A percentile compares a stretch with the other conserved stretches of the same genome.
phyloP scores from a whole-genome alignment of 2,113 vertebrate species.

The Heterocephalus glaber region DNA sequence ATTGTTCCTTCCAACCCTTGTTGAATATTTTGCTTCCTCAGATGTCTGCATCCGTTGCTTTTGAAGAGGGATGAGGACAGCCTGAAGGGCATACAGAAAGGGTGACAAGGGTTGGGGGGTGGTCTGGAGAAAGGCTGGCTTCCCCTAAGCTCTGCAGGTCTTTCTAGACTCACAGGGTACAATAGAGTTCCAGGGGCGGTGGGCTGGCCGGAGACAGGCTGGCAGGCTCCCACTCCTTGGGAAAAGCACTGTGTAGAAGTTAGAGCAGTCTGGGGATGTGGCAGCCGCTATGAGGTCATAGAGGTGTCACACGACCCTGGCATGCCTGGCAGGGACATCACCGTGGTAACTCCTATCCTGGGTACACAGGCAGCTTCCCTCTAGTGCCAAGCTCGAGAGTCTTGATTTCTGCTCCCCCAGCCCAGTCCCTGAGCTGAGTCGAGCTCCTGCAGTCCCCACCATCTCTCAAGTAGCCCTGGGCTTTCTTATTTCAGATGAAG shows the following conservation, averaged over 20 bases:
- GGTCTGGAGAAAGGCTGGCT: background rate
- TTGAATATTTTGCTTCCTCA: background rate
- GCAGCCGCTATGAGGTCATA: background rate
- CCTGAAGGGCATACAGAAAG: background rate
- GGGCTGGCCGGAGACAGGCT: background rate
- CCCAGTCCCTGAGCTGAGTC: background rate
- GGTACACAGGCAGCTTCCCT: background rate
- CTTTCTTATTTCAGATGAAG: background rate
- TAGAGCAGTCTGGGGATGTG: background rate
- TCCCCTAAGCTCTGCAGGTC: background rate
- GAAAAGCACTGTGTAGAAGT: background rate
- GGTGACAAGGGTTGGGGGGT: background rate
- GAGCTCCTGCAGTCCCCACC: background rate
- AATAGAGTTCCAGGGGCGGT: accelerated
- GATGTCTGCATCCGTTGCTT: background rate
- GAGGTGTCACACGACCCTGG: background rate
- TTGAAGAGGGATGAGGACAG: slow-evolving; percentile 52
- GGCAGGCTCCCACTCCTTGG: background rate
- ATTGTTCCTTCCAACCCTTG: background rate
- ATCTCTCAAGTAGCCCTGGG: background rate
- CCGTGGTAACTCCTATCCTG: background rate
- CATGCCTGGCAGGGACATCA: background rate
- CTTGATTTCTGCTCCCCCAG: background rate
- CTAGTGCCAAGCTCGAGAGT: background rate
- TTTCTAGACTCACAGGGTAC: background rate